phyloP scores from a whole-genome alignment of 30 jellyfish, hydroid and myxozoan genomes.

The Pelagia noctiluca region DNA sequence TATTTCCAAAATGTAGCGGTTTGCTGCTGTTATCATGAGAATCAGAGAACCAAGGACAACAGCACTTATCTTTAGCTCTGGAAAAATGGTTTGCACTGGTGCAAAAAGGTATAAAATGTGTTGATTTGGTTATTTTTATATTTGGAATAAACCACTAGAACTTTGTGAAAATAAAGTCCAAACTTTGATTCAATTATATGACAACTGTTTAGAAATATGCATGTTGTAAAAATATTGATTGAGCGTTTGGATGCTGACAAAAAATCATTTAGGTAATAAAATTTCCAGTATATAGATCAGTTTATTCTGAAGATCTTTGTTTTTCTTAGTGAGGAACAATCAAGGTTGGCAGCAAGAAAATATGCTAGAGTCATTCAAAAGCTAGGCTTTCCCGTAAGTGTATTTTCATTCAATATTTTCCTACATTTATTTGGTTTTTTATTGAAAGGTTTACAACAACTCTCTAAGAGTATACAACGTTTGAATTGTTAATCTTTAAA shows the following conservation, averaged over 20 bases:
- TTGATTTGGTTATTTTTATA: neutral
- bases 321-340: constrained; percentile 93
- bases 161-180: no score
- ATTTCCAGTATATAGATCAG: neutral
- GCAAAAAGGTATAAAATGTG: constrained; percentile 86
- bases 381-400: constrained; percentile 94
- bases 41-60: constrained; percentile 99
- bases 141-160: neutral
- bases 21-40: constrained; percentile 99
- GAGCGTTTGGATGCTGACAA: no score
- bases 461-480: neutral
- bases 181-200: no score
- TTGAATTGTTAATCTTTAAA: neutral
- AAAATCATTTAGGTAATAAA: no score
- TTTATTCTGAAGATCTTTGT: neutral
- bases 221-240: no score
- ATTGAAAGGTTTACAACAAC: no score
- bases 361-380: constrained; percentile 98
- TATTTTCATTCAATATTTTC: no score
- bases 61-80: constrained; percentile 97
- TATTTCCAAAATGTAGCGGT: constrained; percentile 68
- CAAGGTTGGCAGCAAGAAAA: constrained; percentile 98
- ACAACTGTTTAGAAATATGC: no score
- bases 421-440: no score
- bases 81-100: constrained; percentile 99